These are phyloP conservation scores for Egretta garzetta DNA, from an alignment of 2,113 vertebrate species.

Conservation along the genomic window DNA sequence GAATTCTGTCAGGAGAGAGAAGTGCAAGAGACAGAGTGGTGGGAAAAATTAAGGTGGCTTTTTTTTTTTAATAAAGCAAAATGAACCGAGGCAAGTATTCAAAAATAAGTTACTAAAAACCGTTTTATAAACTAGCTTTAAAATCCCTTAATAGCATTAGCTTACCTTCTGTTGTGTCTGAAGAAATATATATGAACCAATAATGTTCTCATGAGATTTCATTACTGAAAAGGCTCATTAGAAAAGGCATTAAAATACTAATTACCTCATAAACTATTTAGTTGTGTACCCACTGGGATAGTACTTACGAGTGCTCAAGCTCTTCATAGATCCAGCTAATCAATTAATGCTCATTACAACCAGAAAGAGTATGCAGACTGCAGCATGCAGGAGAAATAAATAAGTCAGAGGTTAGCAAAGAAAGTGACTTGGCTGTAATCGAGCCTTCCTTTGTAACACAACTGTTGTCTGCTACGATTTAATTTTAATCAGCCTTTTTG, in stretches of 20 bases:
- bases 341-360: conserved; percentile 95
- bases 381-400: conserved; percentile 72
- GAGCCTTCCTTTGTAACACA: conserved; percentile 54
- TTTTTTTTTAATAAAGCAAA: conserved; percentile 31
- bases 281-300: conserved; percentile 86
- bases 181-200: conserved; percentile 77
- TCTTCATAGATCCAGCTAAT: conserved; percentile 90
- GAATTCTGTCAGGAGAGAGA: conserved; percentile 17
- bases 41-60: background rate
- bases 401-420: conserved; percentile 70
- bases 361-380: conserved; percentile 73
- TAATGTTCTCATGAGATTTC: conserved; percentile 79
- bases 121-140: conserved; percentile 59
- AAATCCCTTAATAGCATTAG: conserved; percentile 63
- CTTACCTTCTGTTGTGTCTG: conserved; percentile 70
- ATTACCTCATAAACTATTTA: conserved; percentile 99
- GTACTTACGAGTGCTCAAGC: conserved; percentile 85
- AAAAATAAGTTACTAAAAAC: conserved; percentile 59
- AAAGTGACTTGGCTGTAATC: conserved; percentile 62
- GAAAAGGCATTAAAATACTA: conserved; percentile 86
- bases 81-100: conserved; percentile 30
- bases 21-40: background rate
- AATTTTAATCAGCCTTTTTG: conserved; percentile 65
- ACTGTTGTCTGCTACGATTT: conserved; percentile 66
- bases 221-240: conserved; percentile 88